phyloP scores from a whole-genome alignment of 2,113 vertebrate species.

The Craseonycteris thonglongyai region DNA sequence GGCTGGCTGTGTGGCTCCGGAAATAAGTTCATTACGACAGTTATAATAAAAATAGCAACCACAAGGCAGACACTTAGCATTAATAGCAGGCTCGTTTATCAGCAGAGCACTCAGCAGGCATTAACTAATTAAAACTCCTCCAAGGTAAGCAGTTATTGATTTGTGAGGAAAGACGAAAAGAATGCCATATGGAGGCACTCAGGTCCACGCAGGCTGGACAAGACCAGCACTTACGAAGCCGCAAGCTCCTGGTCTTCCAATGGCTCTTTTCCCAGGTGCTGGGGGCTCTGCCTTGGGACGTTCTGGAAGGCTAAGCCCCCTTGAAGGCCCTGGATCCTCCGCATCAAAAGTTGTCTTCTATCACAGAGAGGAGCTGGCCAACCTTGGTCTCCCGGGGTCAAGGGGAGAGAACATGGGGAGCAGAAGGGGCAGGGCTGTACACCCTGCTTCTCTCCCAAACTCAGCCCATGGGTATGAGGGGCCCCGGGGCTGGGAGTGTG shows the following conservation, averaged over 20 bases:
- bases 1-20: neutral
- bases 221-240: neutral
- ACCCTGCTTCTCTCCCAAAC: neutral
- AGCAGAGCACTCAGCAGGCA: constrained; percentile 7
- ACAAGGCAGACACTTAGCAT: neutral
- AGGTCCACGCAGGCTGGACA: neutral
- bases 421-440: neutral
- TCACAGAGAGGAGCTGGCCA: neutral
- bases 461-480: neutral
- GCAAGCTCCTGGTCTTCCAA: neutral
- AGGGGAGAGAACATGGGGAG: neutral
- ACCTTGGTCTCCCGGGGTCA: no score
- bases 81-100: constrained; percentile 27
- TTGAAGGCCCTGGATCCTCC: neutral
- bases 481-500: neutral
- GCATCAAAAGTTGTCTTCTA: neutral
- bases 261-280: neutral
- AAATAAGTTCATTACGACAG: neutral
- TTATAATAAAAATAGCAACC: constrained; percentile 5
- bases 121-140: constrained; percentile 43
- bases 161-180: neutral
- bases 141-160: constrained; percentile 55
- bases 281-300: no score
- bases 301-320: neutral
- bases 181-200: neutral